Evolutionary conservation across 2,113 vertebrate genomes (phyloP).

Genomic region (Podiceps cristatus): DNA sequence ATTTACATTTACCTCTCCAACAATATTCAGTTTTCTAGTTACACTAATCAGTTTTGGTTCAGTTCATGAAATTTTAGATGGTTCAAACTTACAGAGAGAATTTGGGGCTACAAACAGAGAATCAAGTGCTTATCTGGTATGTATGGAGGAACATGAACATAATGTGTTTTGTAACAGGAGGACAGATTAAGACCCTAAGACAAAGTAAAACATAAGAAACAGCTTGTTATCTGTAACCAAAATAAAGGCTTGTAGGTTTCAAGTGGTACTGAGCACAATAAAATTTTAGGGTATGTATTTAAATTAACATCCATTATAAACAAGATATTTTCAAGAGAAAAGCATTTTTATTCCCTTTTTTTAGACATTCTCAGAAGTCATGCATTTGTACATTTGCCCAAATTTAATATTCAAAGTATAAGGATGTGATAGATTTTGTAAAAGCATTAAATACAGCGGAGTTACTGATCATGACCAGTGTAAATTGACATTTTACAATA

Average conservation of each 20-base stretch:
- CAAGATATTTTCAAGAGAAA: not conserved
- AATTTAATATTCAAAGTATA: not conserved
- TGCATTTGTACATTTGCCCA: not conserved
- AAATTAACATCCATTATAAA: not conserved
- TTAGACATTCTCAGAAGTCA: not conserved
- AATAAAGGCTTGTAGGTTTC: not conserved
- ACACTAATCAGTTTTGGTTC: not conserved
- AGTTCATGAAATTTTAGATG: not conserved
- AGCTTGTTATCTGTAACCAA: not conserved
- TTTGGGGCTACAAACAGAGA: not conserved
- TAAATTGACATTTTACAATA: not conserved
- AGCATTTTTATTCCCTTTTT: not conserved
- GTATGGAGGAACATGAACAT: not conserved
- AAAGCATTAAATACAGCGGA: not conserved
- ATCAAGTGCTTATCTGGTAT: not conserved
- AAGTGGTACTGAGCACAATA: not conserved
- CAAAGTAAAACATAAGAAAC: not conserved
- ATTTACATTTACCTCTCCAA: constrained; percentile 30
- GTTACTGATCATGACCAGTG: not conserved
- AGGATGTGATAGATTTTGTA: not conserved
- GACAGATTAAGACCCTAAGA: not conserved
- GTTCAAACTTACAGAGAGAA: not conserved
- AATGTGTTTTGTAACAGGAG: not conserved
- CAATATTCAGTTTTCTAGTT: constrained; percentile 30
- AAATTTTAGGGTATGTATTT: not conserved